Base-by-base conservation (phyloP, 2,888 invertebrate species). In the Drosophila anomalipes region DNA sequence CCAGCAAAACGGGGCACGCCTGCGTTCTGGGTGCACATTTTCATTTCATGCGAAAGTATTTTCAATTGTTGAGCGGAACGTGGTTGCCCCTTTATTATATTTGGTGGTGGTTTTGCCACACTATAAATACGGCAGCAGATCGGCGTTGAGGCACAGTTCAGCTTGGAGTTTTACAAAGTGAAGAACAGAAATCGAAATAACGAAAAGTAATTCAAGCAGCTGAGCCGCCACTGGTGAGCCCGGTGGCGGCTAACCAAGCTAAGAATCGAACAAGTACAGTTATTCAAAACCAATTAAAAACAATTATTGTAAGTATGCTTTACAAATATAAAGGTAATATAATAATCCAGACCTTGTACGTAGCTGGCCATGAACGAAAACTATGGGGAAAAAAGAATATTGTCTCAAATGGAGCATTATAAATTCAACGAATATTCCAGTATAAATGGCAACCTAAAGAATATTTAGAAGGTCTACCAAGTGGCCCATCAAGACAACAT, bases 1-100 rank as follows among this genome's bases (percentile, higher is more conserved):
- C 56, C 60, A 59, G 59, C 41, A 52, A 59, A 56, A 52, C 9
- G 63, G 52, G 87, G 82, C 85, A 84, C 89, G 86, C 89, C 86
- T 89, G 87, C 87, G 89, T 89, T 75, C 52, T 75, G 62, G 53
- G 49, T 54, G 64, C 79, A 57, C 66, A 72, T 53, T 79, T 76
- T 58, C 61, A 76, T 66, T 69, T 77, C 84, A 89, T 86, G 86
- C 87, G 81, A 90, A 87, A 88, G 79, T 86, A 87, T 87, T 87
- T 83, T 68, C 81, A 79, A 54, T 74, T 69, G 80, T 70, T 76
- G 63, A 57, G 58, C 66, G 60, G 16, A 60, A 60, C 65, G 47
- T 53, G 61, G 60, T 59, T 52, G 64, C 39, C 58, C 58, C 44
- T 41, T 41, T 59, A 7, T 49, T 52, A 44, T 32, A 44, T 63